Evolutionary conservation across 2,797 vertebrate genomes (phyloP).

Genomic region (Intellagama lesueurii): DNA sequence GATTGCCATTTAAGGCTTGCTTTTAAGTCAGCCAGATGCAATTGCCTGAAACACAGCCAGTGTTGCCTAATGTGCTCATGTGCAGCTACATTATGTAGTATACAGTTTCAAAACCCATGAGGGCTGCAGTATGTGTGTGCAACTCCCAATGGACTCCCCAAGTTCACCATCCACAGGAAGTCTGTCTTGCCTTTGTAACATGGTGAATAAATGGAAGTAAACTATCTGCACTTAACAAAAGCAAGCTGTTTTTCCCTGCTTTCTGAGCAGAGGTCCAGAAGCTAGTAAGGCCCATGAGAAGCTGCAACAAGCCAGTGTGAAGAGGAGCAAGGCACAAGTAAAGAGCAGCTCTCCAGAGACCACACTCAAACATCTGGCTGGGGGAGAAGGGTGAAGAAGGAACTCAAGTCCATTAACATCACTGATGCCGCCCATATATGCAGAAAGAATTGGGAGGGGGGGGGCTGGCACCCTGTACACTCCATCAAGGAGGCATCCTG

Average conservation of each 20-base stretch:
- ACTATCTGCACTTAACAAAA: slow-evolving; percentile 56
- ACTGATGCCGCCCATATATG: slow-evolving; percentile 65
- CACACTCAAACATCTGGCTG: slow-evolving; percentile 69
- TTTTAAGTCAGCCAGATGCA: slow-evolving; percentile 12
- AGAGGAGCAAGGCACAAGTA: slow-evolving; percentile 81
- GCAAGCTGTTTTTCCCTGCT: slow-evolving; percentile 52
- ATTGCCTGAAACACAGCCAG: slow-evolving; percentile 31
- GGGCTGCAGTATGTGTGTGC: neutral
- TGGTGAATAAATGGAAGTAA: slow-evolving; percentile 56
- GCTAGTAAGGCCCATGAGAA: slow-evolving; percentile 66
- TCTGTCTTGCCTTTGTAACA: slow-evolving; percentile 40
- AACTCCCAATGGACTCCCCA: neutral
- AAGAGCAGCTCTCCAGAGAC: slow-evolving; percentile 73
- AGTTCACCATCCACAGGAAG: neutral
- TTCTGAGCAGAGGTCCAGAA: slow-evolving; percentile 47
- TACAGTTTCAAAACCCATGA: slow-evolving; percentile 27
- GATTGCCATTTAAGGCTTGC: neutral
- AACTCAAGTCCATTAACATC: slow-evolving; percentile 70
- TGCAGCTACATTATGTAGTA: slow-evolving; percentile 18
- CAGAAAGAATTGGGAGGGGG: slow-evolving; percentile 64
- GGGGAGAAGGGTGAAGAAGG: slow-evolving; percentile 54
- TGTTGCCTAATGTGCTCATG: slow-evolving; percentile 33
- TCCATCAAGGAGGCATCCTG: slow-evolving; percentile 73
- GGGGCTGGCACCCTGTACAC: slow-evolving; percentile 67
- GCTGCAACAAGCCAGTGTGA: slow-evolving; percentile 71